A percentile compares a stretch with the other conserved stretches of the same genome.
phyloP scores from a whole-genome alignment of 2,113 vertebrate species.

The Phasianus colchicus region DNA sequence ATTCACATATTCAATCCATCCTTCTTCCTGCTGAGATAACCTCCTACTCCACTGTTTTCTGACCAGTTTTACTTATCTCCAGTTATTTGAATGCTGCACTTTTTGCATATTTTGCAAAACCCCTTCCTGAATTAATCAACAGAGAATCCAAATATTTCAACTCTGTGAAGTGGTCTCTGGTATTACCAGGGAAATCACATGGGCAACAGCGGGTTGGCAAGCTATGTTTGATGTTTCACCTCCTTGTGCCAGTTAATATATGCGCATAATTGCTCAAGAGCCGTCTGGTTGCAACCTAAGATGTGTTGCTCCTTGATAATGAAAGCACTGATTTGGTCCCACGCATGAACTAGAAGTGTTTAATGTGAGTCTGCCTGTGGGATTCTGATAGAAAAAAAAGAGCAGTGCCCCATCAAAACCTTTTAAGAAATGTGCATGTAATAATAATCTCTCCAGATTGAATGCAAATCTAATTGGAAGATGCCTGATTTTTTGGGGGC shows the following conservation, averaged over 20 bases:
- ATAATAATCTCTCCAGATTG: not conserved
- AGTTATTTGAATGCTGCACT: not conserved
- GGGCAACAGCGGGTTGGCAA: conserved; percentile 26
- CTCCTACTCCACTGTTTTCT: not conserved
- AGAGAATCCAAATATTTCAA: conserved; percentile 39
- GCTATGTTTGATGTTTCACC: conserved; percentile 56
- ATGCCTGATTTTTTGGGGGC: not conserved
- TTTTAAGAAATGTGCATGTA: conserved; percentile 7
- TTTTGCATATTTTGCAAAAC: conserved; percentile 38
- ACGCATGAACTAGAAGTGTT: conserved; percentile 6
- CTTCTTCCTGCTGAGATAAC: not conserved
- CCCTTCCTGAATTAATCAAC: conserved; percentile 15
- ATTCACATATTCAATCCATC: not conserved
- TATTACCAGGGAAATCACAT: conserved; percentile 37
- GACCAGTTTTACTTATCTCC: not conserved
- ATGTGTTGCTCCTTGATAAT: conserved; percentile 58
- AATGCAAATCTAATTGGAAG: not conserved
- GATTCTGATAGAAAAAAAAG: conserved; percentile 20
- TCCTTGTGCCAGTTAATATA: conserved; percentile 41
- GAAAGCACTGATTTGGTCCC: conserved; percentile 29
- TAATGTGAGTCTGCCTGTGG: not conserved
- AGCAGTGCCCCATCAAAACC: conserved; percentile 41
- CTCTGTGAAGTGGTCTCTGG: conserved; percentile 4
- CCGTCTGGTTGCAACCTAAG: conserved; percentile 52
- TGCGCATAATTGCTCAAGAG: conserved; percentile 60